Evolutionary conservation across 2,888 invertebrate genomes (phyloP), one percentile per base, ranked within the genome.

Genomic region (Germaria angustata): DNA sequence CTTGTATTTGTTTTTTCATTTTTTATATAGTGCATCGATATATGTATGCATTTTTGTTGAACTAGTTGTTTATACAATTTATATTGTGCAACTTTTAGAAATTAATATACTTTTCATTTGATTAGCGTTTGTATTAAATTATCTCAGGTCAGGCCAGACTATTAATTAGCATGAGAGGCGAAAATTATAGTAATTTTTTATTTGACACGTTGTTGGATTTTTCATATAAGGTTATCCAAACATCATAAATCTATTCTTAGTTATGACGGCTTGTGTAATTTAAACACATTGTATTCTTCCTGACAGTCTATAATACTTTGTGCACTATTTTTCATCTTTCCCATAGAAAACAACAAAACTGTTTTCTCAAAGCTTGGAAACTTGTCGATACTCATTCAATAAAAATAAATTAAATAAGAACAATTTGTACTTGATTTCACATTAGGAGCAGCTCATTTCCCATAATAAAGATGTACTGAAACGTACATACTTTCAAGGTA

Each of bases 391-490:
- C 6, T 28, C n/a, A 51, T 59, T 66, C 39, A 72, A 78, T 78
- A 78, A 78, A 79, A 63, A 78, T 9, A 53, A 68, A 57, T 32
- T 34, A 44, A 65, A 75, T 32, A 39, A 68, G 68, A 68, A 65
- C 49, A 59, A 69, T 69, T 61, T 69, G 51, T 69, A 69, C 59
- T 77, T 69, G 61, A 77, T 77, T 77, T 77, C 69, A 69, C 69
- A 69, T 69, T 77, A 53, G 53, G 77, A 69, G 9, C 75, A 66
- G 44, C 34, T 36, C 9, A 53, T 44, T 77, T 61, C 15, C 24
- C 20, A 32, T 11, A 55, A 51, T 57, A 39, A 66, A 41, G 2
- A 34, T 75, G n/a, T 11, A 8, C 13, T 41, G 20, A 20, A 72
- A 59, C 36, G 2, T 15, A 39, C 34, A 32, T 41, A 46, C 55